phyloP scores from a whole-genome alignment of 37 sponge, comb jelly and placozoan species.

The Haliclona indistincta region DNA sequence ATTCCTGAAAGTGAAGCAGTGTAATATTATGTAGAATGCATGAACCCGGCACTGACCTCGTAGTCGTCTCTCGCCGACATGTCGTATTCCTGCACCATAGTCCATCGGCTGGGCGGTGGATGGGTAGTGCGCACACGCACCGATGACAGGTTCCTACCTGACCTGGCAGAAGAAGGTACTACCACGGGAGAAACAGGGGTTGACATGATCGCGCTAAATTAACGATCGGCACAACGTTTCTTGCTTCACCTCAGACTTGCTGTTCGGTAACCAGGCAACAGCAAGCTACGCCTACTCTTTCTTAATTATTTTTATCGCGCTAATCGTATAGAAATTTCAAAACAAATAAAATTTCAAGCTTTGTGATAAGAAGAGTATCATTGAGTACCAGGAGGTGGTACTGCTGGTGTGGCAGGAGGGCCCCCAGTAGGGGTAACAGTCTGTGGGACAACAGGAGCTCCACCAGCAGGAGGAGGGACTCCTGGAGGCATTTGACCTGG shows the following conservation, averaged over 20 bases:
- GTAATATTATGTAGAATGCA: not conserved
- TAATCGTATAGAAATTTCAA: too few species aligned
- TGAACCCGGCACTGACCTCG: slow-evolving; percentile 17
- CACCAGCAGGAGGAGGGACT: not conserved
- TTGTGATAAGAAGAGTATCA: not conserved
- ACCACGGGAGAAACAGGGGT: too few species aligned
- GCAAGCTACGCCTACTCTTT: too few species aligned
- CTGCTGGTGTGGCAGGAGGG: too few species aligned
- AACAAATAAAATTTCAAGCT: not conserved
- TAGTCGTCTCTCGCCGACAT: slow-evolving; percentile 53
- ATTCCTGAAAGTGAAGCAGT: slow-evolving; percentile 15
- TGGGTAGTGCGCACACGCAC: not conserved
- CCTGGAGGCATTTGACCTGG: slow-evolving; percentile 13
- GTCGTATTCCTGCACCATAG: slow-evolving; percentile 42
- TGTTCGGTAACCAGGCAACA: too few species aligned
- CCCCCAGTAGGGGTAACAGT: not conserved
- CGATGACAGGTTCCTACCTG: not conserved
- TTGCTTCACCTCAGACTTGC: too few species aligned
- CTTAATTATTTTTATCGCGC: too few species aligned
- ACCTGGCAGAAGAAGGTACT: not conserved
- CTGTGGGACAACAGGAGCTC: not conserved
- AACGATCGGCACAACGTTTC: too few species aligned
- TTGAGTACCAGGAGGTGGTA: not conserved
- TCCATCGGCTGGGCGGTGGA: slow-evolving; percentile 46
- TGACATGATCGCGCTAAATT: too few species aligned